These are phyloP conservation scores for Micromesistius poutassou DNA, from an alignment of 2,797 vertebrate genomes.

Conservation along the genomic window DNA sequence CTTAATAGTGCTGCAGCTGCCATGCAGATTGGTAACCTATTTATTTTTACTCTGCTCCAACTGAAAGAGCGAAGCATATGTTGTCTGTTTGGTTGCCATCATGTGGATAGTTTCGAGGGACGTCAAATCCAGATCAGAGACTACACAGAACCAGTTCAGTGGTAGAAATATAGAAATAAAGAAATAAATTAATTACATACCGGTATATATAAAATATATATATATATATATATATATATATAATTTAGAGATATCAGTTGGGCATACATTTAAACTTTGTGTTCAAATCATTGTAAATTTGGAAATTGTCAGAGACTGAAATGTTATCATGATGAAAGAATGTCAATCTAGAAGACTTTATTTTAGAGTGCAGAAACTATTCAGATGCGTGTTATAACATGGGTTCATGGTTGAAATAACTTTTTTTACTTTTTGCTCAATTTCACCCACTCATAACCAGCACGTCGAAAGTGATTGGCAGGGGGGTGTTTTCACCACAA, in stretches of 20 bases:
- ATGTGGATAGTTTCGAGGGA: conserved; percentile 65
- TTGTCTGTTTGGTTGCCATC: conserved; percentile 72
- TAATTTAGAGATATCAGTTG: background rate
- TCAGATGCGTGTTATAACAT: background rate
- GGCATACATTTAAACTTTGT: background rate
- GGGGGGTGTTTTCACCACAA: conserved; percentile 45
- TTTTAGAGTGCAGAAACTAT: background rate
- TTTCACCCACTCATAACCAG: background rate
- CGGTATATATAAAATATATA: too few relatives aligned
- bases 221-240: background rate
- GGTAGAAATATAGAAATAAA: conserved; percentile 26
- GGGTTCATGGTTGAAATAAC: background rate
- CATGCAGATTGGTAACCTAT: conserved; percentile 74
- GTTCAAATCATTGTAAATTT: background rate
- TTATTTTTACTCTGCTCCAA: conserved; percentile 76
- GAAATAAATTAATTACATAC: conserved; percentile 10
- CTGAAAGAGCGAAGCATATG: conserved; percentile 75
- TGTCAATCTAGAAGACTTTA: too few relatives aligned
- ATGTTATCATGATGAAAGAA: background rate
- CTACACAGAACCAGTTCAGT: conserved; percentile 54
- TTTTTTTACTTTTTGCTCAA: background rate
- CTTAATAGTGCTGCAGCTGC: conserved; percentile 54
- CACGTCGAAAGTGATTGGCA: conserved; percentile 22
- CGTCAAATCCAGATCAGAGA: conserved; percentile 62
- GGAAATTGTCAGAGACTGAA: background rate